Evolutionary conservation across 1,140 invertebrate genomes (phyloP), one percentile per base, ranked within the genome.

Genomic region (Papilio dardanus): DNA sequence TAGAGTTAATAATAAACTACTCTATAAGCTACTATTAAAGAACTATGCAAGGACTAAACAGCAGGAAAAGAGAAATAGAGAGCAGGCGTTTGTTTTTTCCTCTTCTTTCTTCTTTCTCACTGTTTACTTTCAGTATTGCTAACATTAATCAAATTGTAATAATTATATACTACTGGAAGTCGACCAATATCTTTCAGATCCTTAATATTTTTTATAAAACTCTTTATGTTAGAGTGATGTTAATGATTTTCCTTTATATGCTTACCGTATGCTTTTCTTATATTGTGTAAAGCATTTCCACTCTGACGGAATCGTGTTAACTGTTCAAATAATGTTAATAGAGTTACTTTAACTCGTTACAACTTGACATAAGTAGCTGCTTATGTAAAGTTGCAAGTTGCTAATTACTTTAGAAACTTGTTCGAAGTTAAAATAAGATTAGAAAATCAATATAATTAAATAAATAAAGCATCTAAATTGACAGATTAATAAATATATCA

Each of bases 331-430:
- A 58, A 58, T 62, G 54, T 62, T 62, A 62, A 62, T 62, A 62
- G 24, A 62, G 54, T 62, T 62, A 62, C 54, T 62, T 62, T 62
- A 62, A 62, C 54, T 62, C 54, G 54, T 62, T 62, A 62, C 16
- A 62, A 62, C 54, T 62, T 62, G 30, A 62, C 24, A 62, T 62
- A 28, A 62, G 54, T 62, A 62, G 54, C 54, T 62, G 24, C 54
- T 62, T 62, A 62, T 30, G 24, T 62, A 14, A 62, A 62, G 24
- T 62, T 28, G 21, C 54, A 12, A 62, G 54, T 62, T 62, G 54
- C 54, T 62, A 62, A 28, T 62, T 62, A 62, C 54, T 62, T 62
- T 28, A 30, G 24, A 28, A n/a, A 62, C 21, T 62, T 62, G 54
- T 28, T 58, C 1, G 6, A n/a, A 46, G 42, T 46, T 46, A 6